A percentile compares a stretch with the other conserved stretches of the same genome.
These are phyloP conservation scores for Semotilus atromaculatus DNA, from an alignment of 2,797 vertebrate genomes.

Conservation along the genomic window DNA sequence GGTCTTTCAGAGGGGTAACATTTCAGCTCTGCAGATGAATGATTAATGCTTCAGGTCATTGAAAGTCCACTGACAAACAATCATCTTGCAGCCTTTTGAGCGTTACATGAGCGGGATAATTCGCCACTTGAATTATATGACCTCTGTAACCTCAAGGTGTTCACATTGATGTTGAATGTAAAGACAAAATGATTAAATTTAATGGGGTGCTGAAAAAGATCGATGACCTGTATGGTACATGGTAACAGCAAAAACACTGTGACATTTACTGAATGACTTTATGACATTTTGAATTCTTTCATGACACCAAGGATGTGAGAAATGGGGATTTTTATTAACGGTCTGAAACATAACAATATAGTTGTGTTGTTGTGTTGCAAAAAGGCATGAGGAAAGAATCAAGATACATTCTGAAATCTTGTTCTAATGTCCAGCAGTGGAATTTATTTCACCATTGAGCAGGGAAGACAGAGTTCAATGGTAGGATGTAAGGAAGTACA, in stretches of 20 bases:
- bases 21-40: slow-evolving; percentile 16
- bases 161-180: background rate
- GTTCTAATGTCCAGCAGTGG: background rate
- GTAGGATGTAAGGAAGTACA: background rate
- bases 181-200: slow-evolving; percentile 11
- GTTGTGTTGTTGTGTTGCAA: background rate
- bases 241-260: slow-evolving; percentile 21
- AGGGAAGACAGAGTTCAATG: background rate
- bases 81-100: slow-evolving; percentile 3
- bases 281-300: slow-evolving; percentile 3
- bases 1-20: background rate
- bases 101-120: background rate
- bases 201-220: background rate
- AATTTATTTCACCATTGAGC: background rate
- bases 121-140: background rate
- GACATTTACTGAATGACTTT: slow-evolving; percentile 4
- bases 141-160: background rate
- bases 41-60: slow-evolving; percentile 28
- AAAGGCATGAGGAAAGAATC: background rate
- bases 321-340: background rate
- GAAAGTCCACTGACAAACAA: slow-evolving; percentile 26
- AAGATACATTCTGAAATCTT: background rate
- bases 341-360: background rate
- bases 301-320: slow-evolving; percentile 26
- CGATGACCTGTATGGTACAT: slow-evolving; percentile 3